phyloP scores from a whole-genome alignment of 2,797 vertebrate genomes.

The Anguilla pacifica region DNA sequence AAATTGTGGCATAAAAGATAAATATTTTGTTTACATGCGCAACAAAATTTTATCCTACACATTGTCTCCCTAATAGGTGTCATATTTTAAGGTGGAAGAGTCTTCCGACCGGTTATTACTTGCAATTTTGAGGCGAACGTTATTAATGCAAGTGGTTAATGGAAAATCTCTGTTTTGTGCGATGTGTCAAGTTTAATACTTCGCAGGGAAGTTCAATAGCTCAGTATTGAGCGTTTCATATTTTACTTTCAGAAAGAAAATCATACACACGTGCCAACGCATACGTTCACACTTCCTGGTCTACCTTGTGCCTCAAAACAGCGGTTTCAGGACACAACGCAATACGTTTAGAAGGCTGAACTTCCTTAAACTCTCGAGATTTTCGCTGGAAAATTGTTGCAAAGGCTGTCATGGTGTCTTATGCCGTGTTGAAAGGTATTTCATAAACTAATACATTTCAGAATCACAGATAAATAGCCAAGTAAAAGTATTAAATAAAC shows the following conservation, averaged over 20 bases:
- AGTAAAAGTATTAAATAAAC: background rate
- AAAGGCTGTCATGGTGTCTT: background rate
- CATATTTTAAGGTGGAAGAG: background rate
- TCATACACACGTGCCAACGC: constrained; percentile 34
- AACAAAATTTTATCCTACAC: background rate
- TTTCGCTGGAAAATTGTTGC: background rate
- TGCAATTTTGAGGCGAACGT: background rate
- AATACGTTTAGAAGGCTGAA: background rate
- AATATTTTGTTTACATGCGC: background rate
- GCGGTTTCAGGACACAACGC: constrained; percentile 9
- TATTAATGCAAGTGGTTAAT: background rate
- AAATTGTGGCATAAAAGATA: background rate
- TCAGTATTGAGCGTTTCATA: background rate
- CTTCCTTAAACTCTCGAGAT: background rate
- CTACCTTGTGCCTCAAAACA: background rate
- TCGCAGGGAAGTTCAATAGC: background rate
- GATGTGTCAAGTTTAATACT: background rate
- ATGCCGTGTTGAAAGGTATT: background rate
- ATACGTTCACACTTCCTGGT: constrained; percentile 3
- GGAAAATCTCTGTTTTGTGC: background rate
- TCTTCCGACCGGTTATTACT: background rate
- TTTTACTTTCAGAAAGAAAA: background rate
- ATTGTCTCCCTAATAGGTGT: background rate
- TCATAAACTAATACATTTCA: background rate
- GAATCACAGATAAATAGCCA: background rate